Conservation (phyloP, 1,140 invertebrate genomes). For the Caenorhabditis elegans region WBcel235 BX284605.5:2030501-2031000, state of each 20-base stretch:
- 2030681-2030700: slow-evolving; percentile 26
- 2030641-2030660: too few species aligned
- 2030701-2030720: too few species aligned
- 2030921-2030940: slow-evolving; percentile 66
- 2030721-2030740: neutral
- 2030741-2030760: slow-evolving; percentile 38
- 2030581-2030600: too few species aligned
- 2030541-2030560: too few species aligned
- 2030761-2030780: slow-evolving; percentile 29
- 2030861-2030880: slow-evolving; percentile 14
- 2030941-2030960: slow-evolving; percentile 60
- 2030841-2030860: neutral
- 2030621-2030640: too few species aligned
- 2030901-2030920: slow-evolving; percentile 65
- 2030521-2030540: too few species aligned
- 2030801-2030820: neutral
- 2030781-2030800: slow-evolving; percentile 2
- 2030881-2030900: too few species aligned
- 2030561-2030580: too few species aligned
- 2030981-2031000: slow-evolving; percentile 62
- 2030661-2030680: too few species aligned
- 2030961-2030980: slow-evolving; percentile 62
- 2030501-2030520: too few species aligned
- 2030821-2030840: too few species aligned
- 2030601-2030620: too few species aligned